A percentile compares a stretch with the other conserved stretches of the same genome.
Evolutionary conservation across 2,113 vertebrate species (phyloP).

Genomic region (Peromyscus leucopus): DNA sequence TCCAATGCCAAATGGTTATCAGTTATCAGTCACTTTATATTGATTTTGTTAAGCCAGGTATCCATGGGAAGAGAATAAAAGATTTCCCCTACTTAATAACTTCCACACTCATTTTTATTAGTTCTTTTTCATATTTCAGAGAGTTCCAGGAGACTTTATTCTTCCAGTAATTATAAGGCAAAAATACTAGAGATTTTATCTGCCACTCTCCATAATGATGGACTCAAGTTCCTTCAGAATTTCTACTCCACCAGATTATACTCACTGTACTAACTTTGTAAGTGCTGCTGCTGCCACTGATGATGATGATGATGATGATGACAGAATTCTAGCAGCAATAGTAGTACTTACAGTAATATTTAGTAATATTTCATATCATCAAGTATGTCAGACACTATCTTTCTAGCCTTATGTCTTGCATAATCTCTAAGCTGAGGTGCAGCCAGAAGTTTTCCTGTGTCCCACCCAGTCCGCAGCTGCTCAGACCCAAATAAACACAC

Average conservation of each 20-base stretch:
- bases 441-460: too few relatives aligned
- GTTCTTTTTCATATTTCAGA: constrained; percentile 12
- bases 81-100: neutral
- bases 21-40: neutral
- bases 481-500: too few relatives aligned
- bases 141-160: neutral
- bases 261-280: neutral
- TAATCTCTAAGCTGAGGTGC: neutral
- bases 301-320: neutral
- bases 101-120: neutral
- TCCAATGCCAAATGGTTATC: neutral
- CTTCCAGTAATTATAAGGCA: neutral
- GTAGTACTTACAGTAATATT: neutral
- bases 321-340: neutral
- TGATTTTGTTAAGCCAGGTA: neutral
- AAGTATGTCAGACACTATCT: too few relatives aligned
- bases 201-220: neutral
- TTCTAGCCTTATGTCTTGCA: neutral
- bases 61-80: neutral
- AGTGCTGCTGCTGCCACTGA: neutral
- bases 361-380: neutral
- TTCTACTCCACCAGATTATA: neutral
- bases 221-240: neutral
- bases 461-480: too few relatives aligned
- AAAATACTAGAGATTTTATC: neutral